These are phyloP conservation scores for Carapus acus DNA, from an alignment of 2,797 vertebrate species.

Conservation along the genomic window DNA sequence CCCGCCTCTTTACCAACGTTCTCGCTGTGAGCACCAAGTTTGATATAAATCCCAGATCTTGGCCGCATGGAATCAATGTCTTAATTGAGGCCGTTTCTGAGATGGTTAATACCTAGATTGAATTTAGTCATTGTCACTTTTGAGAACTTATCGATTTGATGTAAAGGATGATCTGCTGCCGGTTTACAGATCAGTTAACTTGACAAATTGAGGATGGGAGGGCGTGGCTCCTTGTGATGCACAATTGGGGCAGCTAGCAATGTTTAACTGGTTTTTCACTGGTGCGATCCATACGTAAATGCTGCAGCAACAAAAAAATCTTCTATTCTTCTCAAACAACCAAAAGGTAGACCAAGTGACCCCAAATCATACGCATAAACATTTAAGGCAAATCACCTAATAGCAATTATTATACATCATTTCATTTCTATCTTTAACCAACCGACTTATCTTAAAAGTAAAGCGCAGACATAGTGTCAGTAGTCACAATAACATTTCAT, in stretches of 20 bases:
- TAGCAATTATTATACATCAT: not conserved
- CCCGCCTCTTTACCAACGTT: slow-evolving; percentile 20
- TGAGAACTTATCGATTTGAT: slow-evolving; percentile 41
- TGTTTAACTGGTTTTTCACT: not conserved
- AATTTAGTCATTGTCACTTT: slow-evolving; percentile 30
- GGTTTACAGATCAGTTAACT: slow-evolving; percentile 35
- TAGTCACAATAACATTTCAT: slow-evolving; percentile 5
- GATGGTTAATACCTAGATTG: slow-evolving; percentile 12
- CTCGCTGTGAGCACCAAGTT: slow-evolving; percentile 8
- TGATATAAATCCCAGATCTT: not conserved
- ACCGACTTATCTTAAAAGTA: too few species aligned
- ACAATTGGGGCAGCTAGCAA: slow-evolving; percentile 1
- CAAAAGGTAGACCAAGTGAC: not conserved
- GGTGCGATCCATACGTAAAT: not conserved
- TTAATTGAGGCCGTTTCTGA: slow-evolving; percentile 30
- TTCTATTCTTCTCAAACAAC: too few species aligned
- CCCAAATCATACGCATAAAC: not conserved
- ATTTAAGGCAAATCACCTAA: not conserved
- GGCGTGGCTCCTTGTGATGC: slow-evolving; percentile 6
- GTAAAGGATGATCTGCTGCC: slow-evolving; percentile 40
- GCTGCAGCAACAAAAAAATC: too few species aligned
- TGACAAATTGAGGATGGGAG: slow-evolving; percentile 25
- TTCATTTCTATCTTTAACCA: too few species aligned
- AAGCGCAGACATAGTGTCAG: too few species aligned
- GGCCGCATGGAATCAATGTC: not conserved